Conservation (phyloP, 2,888 invertebrate genomes). For the Eupeodes luniger region DNA sequence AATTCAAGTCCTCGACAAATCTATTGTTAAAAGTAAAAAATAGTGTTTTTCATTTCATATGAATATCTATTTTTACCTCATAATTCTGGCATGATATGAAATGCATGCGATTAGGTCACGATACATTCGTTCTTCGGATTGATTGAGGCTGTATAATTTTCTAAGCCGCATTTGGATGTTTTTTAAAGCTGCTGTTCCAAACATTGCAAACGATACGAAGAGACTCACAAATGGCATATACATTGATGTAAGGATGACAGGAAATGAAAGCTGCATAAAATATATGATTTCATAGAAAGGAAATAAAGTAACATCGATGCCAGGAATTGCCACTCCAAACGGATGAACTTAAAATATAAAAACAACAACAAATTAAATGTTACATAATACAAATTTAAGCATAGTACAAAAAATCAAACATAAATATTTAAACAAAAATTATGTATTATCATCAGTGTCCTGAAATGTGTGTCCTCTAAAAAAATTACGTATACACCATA, state of each 20-base stretch:
- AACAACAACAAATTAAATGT: not conserved
- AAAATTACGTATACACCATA: constrained; percentile 16
- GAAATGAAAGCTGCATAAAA: constrained; percentile 78
- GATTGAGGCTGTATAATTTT: constrained; percentile 69
- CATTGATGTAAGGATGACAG: constrained; percentile 79
- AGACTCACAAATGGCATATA: constrained; percentile 82
- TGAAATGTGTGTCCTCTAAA: not conserved
- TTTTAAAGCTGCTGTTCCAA: constrained; percentile 79
- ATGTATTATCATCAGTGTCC: not conserved
- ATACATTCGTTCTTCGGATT: constrained; percentile 76
- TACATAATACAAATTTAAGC: no score
- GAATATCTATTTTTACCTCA: constrained; percentile 67
- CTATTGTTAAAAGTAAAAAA: constrained; percentile 74
- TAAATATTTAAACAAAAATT: no score
- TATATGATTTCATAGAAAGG: constrained; percentile 81
- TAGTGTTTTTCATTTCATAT: not conserved
- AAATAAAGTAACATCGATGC: constrained; percentile 78
- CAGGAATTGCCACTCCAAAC: constrained; percentile 80
- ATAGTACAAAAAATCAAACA: no score
- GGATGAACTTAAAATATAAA: constrained; percentile 79
- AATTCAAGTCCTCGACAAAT: constrained; percentile 79
- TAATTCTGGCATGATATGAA: constrained; percentile 76
- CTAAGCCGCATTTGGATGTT: constrained; percentile 78
- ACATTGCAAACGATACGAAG: constrained; percentile 81
- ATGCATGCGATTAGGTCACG: constrained; percentile 78